Evolutionary conservation across 2,797 vertebrate species (phyloP).

Genomic region (Catostomus latipinnis): DNA sequence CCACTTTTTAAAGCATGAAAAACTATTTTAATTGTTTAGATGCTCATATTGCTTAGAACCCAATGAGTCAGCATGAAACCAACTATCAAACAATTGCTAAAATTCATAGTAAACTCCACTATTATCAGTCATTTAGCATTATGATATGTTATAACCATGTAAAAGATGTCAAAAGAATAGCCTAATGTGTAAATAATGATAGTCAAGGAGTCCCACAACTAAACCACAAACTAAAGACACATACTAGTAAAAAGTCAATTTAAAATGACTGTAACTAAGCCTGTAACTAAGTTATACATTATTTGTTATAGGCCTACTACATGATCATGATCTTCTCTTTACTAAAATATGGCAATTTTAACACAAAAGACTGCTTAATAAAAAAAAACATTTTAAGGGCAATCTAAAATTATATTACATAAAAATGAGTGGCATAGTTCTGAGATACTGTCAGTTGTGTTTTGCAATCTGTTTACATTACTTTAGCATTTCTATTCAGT

Average conservation of each 20-base stretch:
- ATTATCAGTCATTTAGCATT: constrained; percentile 13
- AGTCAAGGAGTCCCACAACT: neutral
- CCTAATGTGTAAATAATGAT: neutral
- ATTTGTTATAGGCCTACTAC: neutral
- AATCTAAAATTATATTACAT: neutral
- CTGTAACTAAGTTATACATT: neutral
- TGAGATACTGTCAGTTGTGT: neutral
- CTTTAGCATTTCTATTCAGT: neutral
- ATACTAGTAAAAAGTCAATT: neutral
- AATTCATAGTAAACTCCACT: constrained; percentile 16
- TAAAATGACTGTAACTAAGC: neutral
- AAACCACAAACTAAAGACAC: neutral
- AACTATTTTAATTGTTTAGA: neutral
- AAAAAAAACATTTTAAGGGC: neutral
- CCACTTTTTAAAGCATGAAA: too few relatives aligned
- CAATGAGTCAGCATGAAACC: neutral
- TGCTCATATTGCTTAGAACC: constrained; percentile 2
- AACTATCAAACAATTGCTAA: neutral
- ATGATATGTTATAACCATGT: neutral
- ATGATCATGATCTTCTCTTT: neutral
- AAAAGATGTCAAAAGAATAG: neutral
- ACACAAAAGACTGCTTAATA: neutral
- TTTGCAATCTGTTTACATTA: neutral
- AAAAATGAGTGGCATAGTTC: neutral
- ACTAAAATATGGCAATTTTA: neutral